These are phyloP conservation scores for Novumbra hubbsi DNA, from an alignment of 2,797 vertebrate species.

Conservation along the genomic window DNA sequence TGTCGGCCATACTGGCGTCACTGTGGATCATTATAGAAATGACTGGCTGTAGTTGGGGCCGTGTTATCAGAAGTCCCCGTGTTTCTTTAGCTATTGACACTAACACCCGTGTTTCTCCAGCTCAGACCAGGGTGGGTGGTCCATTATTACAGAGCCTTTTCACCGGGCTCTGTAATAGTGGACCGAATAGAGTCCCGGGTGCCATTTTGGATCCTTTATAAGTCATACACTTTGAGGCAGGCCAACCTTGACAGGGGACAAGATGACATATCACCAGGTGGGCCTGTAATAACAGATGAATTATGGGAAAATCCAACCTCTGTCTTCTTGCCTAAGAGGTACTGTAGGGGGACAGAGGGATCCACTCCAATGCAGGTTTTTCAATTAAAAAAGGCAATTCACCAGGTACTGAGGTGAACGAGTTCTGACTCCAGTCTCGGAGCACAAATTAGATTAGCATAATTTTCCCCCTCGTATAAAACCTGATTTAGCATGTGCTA, in stretches of 20 bases:
- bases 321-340: conserved; percentile 40
- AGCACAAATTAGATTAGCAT: conserved; percentile 65
- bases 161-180: no score
- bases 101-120: no score
- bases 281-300: conserved; percentile 48
- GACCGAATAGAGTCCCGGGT: no score
- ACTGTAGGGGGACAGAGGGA: conserved; percentile 46
- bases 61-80: not conserved
- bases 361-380: conserved; percentile 60
- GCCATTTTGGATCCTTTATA: not conserved
- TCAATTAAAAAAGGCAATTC: conserved; percentile 66
- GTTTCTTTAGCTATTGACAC: not conserved
- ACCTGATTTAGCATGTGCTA: conserved; percentile 61
- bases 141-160: no score
- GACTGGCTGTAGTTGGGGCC: not conserved
- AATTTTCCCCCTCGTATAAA: conserved; percentile 59
- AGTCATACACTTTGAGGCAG: not conserved
- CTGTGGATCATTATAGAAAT: not conserved
- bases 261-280: conserved; percentile 30
- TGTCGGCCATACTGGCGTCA: conserved; percentile 2
- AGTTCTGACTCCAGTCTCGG: conserved; percentile 59
- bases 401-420: conserved; percentile 54
- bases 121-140: not conserved
- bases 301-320: conserved; percentile 52
- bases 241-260: conserved; percentile 47